Evolutionary conservation across 2,888 invertebrate species (phyloP), one percentile per base, ranked within the genome.

Genomic region (Phalera bucephala): DNA sequence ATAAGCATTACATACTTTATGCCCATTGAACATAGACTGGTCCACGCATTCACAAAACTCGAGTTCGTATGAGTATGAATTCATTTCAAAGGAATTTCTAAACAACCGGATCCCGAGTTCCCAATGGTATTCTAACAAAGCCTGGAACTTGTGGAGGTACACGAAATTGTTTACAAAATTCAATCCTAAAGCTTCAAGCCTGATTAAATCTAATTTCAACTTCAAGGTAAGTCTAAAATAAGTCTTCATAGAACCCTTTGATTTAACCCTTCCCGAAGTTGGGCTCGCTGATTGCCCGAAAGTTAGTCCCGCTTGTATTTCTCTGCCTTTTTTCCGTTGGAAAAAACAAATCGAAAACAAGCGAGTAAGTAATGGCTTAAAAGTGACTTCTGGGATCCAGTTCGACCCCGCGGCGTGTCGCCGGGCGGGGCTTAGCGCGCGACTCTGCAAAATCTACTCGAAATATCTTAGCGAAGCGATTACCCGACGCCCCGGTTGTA

Each of bases 141-240:
- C 87, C 83, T 81, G 82, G 63, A 86, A 87, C 77, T 87, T 87
- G 84, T 76, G 80, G 82, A 87, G 86, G 86, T 88, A 89, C 84
- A 80, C 73, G 80, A 89, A 89, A 88, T 89, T 89, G 88, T 89
- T 88, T 86, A 88, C 87, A 87, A 87, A 89, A 88, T 88, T 88
- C 88, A 89, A 88, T 88, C 88, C 86, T 83, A 82, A 85, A 87
- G 84, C 88, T 86, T 77, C 83, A 84, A 80, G 85, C 79, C 87
- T 81, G 89, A 88, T 88, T 88, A 88, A 89, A 89, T 89, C 88
- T 88, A 89, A 89, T 89, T 88, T 88, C 83, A 88, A 89, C 85
- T 88, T 81, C 73, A 82, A 86, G 88, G 87, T 87, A 89, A 89
- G 87, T 86, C 88, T 85, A 80, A 87, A 88, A 89, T 88, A 88